Evolutionary conservation across 2,888 invertebrate species (phyloP).

Genomic region (Anthrax anthrax): DNA sequence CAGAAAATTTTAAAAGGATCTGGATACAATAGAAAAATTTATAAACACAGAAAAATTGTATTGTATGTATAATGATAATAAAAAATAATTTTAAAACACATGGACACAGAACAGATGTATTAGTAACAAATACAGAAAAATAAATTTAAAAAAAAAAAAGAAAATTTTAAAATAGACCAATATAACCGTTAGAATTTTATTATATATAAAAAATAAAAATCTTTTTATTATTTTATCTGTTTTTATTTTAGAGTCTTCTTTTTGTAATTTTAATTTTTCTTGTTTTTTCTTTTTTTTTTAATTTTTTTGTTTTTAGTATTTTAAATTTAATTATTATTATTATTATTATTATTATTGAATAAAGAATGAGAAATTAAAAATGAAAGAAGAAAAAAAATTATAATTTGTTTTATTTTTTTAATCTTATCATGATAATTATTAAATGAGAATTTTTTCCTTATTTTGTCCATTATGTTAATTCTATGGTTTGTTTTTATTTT

Average conservation of each 20-base stretch:
- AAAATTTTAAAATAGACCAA: conserved; percentile 10
- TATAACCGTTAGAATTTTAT: conserved; percentile 7
- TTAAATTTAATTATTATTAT: too few species aligned
- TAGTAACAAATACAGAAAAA: conserved; percentile 6
- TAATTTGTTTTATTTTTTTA: conserved; percentile 9
- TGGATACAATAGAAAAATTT: too few species aligned
- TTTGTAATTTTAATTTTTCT: conserved; percentile 2
- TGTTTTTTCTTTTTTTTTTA: too few species aligned
- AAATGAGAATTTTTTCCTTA: too few species aligned
- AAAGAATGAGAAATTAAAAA: conserved; percentile 16
- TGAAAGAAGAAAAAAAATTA: conserved; percentile 11
- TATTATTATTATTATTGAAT: conserved; percentile 16
- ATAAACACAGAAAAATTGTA: too few species aligned
- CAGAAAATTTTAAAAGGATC: too few species aligned
- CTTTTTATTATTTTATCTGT: conserved; percentile 10
- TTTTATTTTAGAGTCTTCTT: conserved; percentile 9
- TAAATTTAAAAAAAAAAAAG: conserved; percentile 11
- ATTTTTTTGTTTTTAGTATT: conserved; percentile 15
- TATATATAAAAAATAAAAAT: background rate
- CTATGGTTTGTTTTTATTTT: too few species aligned
- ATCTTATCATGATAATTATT: too few species aligned
- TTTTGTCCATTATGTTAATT: too few species aligned
- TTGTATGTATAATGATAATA: too few species aligned
- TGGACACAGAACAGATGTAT: too few species aligned
- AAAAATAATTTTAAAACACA: too few species aligned